phyloP scores from a whole-genome alignment of 35 echinoderm and acorn worm genomes.

The Lytechinus pictus region DNA sequence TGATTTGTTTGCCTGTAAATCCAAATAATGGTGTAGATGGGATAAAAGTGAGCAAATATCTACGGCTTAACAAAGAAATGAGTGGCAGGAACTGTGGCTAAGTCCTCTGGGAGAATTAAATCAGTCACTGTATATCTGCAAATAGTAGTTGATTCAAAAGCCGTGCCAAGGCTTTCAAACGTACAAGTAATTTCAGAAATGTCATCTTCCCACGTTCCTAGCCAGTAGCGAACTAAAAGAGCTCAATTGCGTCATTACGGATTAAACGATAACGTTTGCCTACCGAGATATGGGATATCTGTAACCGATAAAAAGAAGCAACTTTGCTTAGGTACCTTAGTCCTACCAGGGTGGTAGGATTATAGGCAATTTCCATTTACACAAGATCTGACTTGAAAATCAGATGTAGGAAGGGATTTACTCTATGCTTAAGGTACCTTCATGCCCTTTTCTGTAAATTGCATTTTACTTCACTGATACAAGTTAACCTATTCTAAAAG shows the following conservation, averaged over 20 bases:
- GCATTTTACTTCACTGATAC: neutral
- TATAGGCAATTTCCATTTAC: neutral
- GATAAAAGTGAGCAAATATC: neutral
- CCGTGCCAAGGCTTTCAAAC: neutral
- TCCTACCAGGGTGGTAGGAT: neutral
- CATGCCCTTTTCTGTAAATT: neutral
- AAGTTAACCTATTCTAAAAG: neutral
- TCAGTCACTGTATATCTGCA: neutral
- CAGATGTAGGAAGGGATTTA: neutral
- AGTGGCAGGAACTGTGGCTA: neutral
- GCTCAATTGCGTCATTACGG: constrained; percentile 16
- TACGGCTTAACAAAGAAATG: neutral
- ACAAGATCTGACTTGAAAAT: neutral
- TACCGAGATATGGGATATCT: neutral
- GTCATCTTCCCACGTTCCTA: constrained; percentile 1
- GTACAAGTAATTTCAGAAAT: neutral
- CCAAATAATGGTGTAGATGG: neutral
- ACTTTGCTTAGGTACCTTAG: neutral
- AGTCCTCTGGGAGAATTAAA: constrained; percentile 1
- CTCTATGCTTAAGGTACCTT: neutral
- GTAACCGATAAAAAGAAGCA: neutral
- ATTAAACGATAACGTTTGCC: constrained; percentile 4
- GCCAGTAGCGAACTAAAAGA: neutral
- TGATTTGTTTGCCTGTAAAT: neutral
- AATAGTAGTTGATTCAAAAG: neutral